A percentile compares a stretch with the other conserved stretches of the same genome.
These are phyloP conservation scores for Amblyopsis hoosieri DNA, from an alignment of 2,797 vertebrate species.

Conservation along the genomic window DNA sequence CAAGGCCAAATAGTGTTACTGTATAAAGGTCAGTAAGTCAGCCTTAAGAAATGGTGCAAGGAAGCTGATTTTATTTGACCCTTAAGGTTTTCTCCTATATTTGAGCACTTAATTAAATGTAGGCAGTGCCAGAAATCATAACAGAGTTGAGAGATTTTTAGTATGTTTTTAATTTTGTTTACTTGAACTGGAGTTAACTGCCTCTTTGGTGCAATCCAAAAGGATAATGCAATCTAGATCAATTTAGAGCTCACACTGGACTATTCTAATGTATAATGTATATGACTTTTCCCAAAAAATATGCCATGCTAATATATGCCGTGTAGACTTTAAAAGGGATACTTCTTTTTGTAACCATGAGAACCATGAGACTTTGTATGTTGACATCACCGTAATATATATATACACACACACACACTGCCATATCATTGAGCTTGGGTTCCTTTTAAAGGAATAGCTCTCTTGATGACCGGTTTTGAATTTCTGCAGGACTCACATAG, in stretches of 20 bases:
- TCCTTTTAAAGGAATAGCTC: conserved; percentile 52
- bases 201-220: conserved; percentile 65
- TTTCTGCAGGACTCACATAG: conserved; percentile 65
- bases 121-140: conserved; percentile 57
- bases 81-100: conserved; percentile 46
- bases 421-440: conserved; percentile 67
- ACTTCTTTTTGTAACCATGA: conserved; percentile 41
- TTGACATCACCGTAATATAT: conserved; percentile 28
- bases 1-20: conserved; percentile 55
- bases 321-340: conserved; percentile 24
- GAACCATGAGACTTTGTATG: conserved; percentile 38
- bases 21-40: conserved; percentile 63
- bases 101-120: conserved; percentile 75
- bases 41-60: conserved; percentile 65
- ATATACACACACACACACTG: conserved; percentile 51
- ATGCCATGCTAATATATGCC: conserved; percentile 41
- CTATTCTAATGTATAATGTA: conserved; percentile 67
- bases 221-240: conserved; percentile 46
- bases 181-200: conserved; percentile 64
- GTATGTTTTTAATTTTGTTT: conserved; percentile 43
- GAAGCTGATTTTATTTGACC: conserved; percentile 41
- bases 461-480: conserved; percentile 66
- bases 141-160: conserved; percentile 52
- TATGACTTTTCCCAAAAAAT: conserved; percentile 37
- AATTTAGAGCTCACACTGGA: conserved; percentile 75